phyloP scores from a whole-genome alignment of 2,797 vertebrate species.

The Hephaestus fuliginosus region DNA sequence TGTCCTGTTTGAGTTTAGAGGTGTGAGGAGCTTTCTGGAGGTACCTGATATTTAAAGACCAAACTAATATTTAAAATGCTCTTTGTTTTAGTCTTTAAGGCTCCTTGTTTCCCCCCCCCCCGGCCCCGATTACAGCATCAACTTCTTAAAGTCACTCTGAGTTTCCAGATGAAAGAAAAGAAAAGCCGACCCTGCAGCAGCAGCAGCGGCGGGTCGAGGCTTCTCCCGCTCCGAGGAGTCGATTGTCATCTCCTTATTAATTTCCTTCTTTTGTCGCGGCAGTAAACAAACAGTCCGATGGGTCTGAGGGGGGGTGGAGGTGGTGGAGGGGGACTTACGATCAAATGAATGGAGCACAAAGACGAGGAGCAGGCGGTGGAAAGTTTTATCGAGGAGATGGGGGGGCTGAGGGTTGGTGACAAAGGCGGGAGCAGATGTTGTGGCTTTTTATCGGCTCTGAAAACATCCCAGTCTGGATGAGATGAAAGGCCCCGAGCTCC shows the following conservation, averaged over 20 bases:
- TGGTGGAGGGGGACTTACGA: constrained; percentile 13
- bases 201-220: constrained; percentile 19
- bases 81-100: not conserved
- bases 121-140: not conserved
- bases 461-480: constrained; percentile 71
- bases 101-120: not conserved
- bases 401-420: constrained; percentile 48
- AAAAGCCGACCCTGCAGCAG: constrained; percentile 25
- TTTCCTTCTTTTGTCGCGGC: constrained; percentile 63
- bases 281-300: constrained; percentile 70
- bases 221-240: constrained; percentile 31
- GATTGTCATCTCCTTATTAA: constrained; percentile 69
- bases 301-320: not conserved
- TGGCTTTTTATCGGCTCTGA: constrained; percentile 69
- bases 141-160: constrained; percentile 43
- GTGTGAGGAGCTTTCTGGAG: not conserved
- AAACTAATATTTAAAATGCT: not conserved
- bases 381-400: constrained; percentile 50
- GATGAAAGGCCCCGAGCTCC: constrained; percentile 73
- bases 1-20: too few relatives aligned
- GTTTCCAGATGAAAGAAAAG: constrained; percentile 37
- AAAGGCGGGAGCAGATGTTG: constrained; percentile 80
- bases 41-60: not conserved
- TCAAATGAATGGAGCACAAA: constrained; percentile 69
- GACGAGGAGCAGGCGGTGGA: constrained; percentile 55